phyloP scores from a whole-genome alignment of 2,113 vertebrate genomes.

The Formicarius rufipectus region DNA sequence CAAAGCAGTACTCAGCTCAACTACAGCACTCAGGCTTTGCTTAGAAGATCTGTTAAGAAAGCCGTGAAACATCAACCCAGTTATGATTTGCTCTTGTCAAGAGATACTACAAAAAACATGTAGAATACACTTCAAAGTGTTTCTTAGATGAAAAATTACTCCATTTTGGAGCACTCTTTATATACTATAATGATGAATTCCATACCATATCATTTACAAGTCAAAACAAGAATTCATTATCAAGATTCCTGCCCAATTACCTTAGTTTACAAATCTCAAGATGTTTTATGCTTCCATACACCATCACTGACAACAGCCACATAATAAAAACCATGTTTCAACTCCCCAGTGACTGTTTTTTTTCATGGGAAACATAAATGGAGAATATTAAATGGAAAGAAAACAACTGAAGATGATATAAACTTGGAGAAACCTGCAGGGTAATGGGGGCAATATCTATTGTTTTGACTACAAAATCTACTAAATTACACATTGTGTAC shows the following conservation, averaged over 20 bases:
- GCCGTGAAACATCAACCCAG: neutral
- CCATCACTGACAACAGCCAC: neutral
- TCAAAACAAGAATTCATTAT: slow-evolving; percentile 48
- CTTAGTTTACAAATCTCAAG: slow-evolving; percentile 14
- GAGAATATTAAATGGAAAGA: slow-evolving; percentile 30
- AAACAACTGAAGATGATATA: neutral
- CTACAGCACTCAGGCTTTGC: neutral
- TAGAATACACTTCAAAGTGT: neutral
- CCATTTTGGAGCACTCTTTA: neutral
- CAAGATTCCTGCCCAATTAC: slow-evolving; percentile 10
- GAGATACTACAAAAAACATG: neutral
- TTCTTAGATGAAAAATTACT: neutral
- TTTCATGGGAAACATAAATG: slow-evolving; percentile 36
- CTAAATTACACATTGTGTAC: neutral
- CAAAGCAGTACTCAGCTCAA: neutral
- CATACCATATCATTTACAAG: neutral
- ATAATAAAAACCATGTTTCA: slow-evolving; percentile 22
- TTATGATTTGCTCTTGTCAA: neutral
- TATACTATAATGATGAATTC: neutral
- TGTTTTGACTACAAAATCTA: slow-evolving; percentile 30
- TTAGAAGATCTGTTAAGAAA: neutral
- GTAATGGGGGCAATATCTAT: neutral
- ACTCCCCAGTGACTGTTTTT: neutral
- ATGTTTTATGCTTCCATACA: slow-evolving; percentile 27
- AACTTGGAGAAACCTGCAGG: slow-evolving; percentile 3